Evolutionary conservation across 1,140 invertebrate species (phyloP).

Genomic region (Aphidius gifuensis): DNA sequence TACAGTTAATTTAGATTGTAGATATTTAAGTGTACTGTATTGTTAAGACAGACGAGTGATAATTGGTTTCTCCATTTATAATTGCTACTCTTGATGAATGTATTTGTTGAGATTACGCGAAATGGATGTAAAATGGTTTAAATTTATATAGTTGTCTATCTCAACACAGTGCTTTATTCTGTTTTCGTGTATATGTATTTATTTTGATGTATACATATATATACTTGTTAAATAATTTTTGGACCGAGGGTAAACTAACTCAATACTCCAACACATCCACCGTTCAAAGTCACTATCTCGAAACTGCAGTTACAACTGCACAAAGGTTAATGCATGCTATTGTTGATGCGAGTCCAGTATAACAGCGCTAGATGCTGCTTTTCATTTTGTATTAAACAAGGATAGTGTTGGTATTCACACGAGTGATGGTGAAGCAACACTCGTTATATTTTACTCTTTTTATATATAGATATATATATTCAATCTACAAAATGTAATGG

Average conservation of each 20-base stretch:
- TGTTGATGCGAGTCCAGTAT: constrained; percentile 49
- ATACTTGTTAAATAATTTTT: background rate
- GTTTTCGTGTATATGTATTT: too few relatives aligned
- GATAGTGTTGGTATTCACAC: constrained; percentile 31
- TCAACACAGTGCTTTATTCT: background rate
- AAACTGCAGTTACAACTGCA: constrained; percentile 54
- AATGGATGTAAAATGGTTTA: constrained; percentile 23
- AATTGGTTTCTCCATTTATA: constrained; percentile 23
- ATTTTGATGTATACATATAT: too few relatives aligned
- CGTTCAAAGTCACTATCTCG: constrained; percentile 46
- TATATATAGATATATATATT: background rate
- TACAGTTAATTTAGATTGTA: too few relatives aligned
- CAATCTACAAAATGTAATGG: constrained; percentile 14
- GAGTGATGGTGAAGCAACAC: constrained; percentile 32
- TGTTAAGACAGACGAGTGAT: background rate
- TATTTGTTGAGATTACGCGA: constrained; percentile 30
- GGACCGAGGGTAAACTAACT: background rate
- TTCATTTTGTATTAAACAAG: background rate
- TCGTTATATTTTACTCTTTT: constrained; percentile 18
- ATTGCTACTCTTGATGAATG: constrained; percentile 20
- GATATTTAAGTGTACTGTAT: too few relatives aligned
- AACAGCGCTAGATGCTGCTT: constrained; percentile 35
- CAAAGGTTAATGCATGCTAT: constrained; percentile 55
- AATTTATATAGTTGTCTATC: background rate
- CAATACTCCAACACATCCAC: constrained; percentile 8